phyloP scores from a whole-genome alignment of 2,797 vertebrate genomes.

The Psittacula derbiana region DNA sequence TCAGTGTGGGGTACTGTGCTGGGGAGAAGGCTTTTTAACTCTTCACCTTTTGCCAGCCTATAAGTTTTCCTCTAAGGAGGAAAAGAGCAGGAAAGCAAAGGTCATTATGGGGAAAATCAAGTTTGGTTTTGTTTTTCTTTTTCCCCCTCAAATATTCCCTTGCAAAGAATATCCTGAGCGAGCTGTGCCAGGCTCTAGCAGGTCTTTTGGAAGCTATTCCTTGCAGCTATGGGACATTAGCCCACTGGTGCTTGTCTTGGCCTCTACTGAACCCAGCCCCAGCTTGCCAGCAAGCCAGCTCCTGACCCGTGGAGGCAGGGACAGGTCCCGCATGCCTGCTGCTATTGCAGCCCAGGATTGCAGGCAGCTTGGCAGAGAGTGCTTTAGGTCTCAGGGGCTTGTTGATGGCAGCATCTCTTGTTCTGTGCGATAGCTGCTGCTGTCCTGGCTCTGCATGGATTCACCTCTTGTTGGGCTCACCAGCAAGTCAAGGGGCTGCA shows the following conservation, averaged over 20 bases:
- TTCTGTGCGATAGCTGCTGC: background rate
- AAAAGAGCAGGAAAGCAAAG: background rate
- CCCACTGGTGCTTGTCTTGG: background rate
- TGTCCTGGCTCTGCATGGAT: background rate
- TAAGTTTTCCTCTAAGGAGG: background rate
- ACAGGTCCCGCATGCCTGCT: accelerated
- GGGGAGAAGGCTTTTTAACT: background rate
- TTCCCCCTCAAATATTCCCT: background rate
- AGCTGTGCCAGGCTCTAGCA: background rate
- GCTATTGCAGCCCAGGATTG: background rate
- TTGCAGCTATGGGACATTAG: background rate
- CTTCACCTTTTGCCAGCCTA: background rate
- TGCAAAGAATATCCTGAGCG: background rate
- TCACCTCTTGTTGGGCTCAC: background rate
- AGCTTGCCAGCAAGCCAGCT: background rate
- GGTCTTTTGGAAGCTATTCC: background rate
- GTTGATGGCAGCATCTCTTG: background rate
- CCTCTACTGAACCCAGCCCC: background rate
- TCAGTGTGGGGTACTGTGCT: background rate
- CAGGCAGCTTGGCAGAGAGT: background rate
- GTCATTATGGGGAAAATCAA: background rate
- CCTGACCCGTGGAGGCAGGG: background rate
- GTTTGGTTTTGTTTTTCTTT: background rate
- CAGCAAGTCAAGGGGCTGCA: background rate
- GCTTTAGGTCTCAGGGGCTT: background rate